These are phyloP conservation scores for Spea hammondii DNA, from an alignment of 2,797 vertebrate species.

Conservation along the genomic window DNA sequence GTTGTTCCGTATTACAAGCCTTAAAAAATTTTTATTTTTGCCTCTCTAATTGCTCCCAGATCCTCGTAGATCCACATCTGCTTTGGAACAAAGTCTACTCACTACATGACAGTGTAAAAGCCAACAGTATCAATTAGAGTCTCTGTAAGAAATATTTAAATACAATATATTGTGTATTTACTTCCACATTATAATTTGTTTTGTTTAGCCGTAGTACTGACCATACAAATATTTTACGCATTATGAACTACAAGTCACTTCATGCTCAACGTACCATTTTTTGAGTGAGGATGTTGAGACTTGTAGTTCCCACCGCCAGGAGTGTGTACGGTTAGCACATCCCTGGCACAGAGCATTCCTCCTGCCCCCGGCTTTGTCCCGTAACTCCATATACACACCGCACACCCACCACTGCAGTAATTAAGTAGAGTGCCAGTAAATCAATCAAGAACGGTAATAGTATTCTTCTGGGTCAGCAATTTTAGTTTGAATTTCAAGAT, in stretches of 20 bases:
- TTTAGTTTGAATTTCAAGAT: conserved; percentile 12
- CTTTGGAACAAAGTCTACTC: too few species aligned
- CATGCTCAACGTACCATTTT: neutral
- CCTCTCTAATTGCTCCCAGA: too few species aligned
- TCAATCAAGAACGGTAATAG: conserved; percentile 30
- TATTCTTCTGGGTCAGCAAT: conserved; percentile 31
- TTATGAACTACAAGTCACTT: neutral
- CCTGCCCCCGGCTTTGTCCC: neutral
- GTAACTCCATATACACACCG: conserved; percentile 2
- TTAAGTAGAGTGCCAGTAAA: conserved; percentile 47
- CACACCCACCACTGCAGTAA: conserved; percentile 33
- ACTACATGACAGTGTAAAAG: too few species aligned
- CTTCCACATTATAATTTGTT: too few species aligned
- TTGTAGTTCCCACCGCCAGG: neutral
- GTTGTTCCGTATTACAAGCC: too few species aligned
- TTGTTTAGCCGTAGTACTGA: too few species aligned
- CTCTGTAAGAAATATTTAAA: too few species aligned
- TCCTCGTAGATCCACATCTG: too few species aligned
- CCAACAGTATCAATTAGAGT: too few species aligned
- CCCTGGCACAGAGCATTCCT: neutral
- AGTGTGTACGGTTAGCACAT: neutral
- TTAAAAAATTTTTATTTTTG: too few species aligned
- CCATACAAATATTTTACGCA: too few species aligned
- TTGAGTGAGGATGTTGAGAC: neutral
- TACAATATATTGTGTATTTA: too few species aligned